Conservation (phyloP, 2,888 invertebrate species). For the Leucoma salicis region DNA sequence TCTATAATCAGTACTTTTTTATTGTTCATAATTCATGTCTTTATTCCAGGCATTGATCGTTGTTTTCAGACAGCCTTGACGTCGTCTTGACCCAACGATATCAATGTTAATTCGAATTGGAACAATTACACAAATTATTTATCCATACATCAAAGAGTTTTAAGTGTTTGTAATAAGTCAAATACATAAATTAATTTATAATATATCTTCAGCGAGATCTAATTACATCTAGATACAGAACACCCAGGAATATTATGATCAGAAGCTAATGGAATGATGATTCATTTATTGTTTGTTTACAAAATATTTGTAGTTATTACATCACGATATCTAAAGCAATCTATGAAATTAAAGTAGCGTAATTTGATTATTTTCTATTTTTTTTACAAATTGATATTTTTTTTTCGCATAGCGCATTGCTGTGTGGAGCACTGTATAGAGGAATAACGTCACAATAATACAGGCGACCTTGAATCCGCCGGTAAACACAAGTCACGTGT, state of each 20-base stretch:
- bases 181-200: slow-evolving; percentile 16
- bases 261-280: slow-evolving; percentile 29
- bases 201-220: slow-evolving; percentile 19
- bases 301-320: slow-evolving; percentile 42
- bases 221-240: slow-evolving; percentile 27
- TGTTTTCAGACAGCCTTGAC: slow-evolving; percentile 43
- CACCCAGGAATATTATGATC: slow-evolving; percentile 33
- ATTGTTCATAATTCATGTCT: slow-evolving; percentile 27
- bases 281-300: slow-evolving; percentile 42
- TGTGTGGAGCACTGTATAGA: too few relatives aligned
- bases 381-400: too few relatives aligned
- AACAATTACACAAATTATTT: slow-evolving; percentile 22
- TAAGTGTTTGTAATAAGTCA: slow-evolving; percentile 15
- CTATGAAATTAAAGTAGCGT: too few relatives aligned
- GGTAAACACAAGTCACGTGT: slow-evolving; percentile 75
- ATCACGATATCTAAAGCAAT: slow-evolving; percentile 69
- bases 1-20: slow-evolving; percentile 18
- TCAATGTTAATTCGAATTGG: slow-evolving; percentile 44
- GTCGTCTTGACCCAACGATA: slow-evolving; percentile 44
- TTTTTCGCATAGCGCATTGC: too few relatives aligned
- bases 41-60: slow-evolving; percentile 33
- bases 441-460: slow-evolving; percentile 68
- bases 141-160: not conserved
- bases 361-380: too few relatives aligned
- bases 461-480: slow-evolving; percentile 64